Percentiles rank a stretch among this genome's conserved stretches.
Conservation (phyloP, 2,888 invertebrate genomes). For the Phaedon cochleariae region DNA sequence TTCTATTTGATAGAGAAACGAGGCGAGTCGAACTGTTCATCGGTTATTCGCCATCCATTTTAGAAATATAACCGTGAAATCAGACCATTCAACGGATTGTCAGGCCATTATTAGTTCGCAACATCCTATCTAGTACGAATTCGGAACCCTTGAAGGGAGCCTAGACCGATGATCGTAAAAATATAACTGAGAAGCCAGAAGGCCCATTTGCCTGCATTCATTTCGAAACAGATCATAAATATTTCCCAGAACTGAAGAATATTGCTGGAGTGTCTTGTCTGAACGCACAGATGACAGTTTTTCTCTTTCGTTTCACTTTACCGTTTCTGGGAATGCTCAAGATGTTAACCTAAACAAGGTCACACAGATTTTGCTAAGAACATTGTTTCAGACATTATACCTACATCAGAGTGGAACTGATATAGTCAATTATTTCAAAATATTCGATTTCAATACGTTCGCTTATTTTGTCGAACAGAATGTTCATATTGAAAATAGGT, state of each 20-base stretch:
- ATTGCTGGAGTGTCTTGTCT: background rate
- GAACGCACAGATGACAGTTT: too few species aligned
- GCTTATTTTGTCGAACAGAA: too few species aligned
- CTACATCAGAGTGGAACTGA: too few species aligned
- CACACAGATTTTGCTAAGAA: background rate
- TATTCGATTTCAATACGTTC: too few species aligned
- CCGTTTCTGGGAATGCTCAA: background rate
- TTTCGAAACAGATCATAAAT: conserved; percentile 14
- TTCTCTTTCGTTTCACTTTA: background rate
- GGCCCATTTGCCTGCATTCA: conserved; percentile 8
- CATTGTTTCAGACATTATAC: background rate
- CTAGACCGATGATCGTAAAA: conserved; percentile 10
- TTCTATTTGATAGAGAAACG: background rate
- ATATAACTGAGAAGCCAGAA: conserved; percentile 1
- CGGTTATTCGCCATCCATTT: background rate
- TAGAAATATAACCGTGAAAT: conserved; percentile 11
- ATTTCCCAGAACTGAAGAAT: conserved; percentile 14
- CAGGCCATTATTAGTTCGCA: conserved; percentile 12
- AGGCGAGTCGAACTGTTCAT: background rate
- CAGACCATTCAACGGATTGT: conserved; percentile 7
- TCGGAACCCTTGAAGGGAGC: conserved; percentile 12
- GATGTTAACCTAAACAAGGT: background rate
- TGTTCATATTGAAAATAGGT: too few species aligned
- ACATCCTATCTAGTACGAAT: conserved; percentile 12
- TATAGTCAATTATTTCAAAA: too few species aligned